phyloP scores from a whole-genome alignment of 2,888 invertebrate species.

The Polydrusus pterygomalis region DNA sequence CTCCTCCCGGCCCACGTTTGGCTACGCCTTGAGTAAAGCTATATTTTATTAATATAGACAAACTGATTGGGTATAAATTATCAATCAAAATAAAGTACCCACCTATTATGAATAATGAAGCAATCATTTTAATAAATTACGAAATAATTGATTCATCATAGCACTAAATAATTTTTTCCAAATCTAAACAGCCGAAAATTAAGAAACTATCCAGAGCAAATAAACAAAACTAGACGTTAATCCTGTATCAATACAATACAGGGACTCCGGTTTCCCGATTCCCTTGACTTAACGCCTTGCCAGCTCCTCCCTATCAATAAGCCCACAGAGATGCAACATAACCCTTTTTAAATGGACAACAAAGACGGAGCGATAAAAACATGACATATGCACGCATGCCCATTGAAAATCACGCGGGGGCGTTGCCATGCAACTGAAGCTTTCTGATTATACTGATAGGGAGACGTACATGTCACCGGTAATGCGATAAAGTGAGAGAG shows the following conservation, averaged over 20 bases:
- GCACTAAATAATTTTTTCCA: conserved; percentile 35
- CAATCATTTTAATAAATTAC: not conserved
- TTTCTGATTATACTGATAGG: conserved; percentile 63
- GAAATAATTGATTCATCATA: conserved; percentile 22
- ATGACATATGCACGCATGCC: conserved; percentile 67
- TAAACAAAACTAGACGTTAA: conserved; percentile 63
- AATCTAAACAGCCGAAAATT: conserved; percentile 57
- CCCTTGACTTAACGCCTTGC: conserved; percentile 71
- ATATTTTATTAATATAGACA: no score
- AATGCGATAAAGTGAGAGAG: conserved; percentile 61
- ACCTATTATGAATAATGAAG: no score
- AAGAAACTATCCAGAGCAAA: conserved; percentile 64
- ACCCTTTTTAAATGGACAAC: conserved; percentile 56
- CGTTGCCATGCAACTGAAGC: conserved; percentile 63
- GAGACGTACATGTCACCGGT: conserved; percentile 60
- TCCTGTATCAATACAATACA: conserved; percentile 69
- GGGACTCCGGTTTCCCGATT: conserved; percentile 66
- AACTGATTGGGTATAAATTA: no score
- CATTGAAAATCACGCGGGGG: conserved; percentile 67
- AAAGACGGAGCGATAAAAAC: conserved; percentile 60
- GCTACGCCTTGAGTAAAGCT: no score
- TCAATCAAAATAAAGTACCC: no score
- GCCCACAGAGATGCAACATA: conserved; percentile 60
- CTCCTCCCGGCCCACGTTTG: no score
- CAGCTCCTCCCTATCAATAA: conserved; percentile 69